A percentile compares a stretch with the other conserved stretches of the same genome.
Conservation (phyloP, 1,140 invertebrate genomes). For the Scaptomyza pallida region DNA sequence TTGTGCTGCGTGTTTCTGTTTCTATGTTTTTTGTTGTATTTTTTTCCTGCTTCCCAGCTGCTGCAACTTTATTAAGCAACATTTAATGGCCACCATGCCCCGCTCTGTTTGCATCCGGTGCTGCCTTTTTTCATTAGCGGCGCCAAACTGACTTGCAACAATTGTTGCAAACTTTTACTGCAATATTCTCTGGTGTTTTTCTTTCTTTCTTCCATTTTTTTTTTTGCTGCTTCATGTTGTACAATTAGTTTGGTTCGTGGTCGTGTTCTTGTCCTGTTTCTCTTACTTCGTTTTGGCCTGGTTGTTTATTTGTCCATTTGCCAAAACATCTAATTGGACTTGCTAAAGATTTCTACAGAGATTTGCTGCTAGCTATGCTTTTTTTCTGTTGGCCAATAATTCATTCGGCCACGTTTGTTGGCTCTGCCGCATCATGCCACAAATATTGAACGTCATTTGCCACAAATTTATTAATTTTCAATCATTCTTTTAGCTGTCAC, state of each 20-base stretch:
- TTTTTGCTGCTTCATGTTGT: constrained; percentile 76
- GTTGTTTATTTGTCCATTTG: constrained; percentile 70
- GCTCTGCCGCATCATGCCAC: constrained; percentile 29
- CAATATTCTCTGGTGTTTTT: constrained; percentile 58
- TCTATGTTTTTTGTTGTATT: neutral
- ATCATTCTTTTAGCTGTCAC: constrained; percentile 22
- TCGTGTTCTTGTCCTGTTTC: constrained; percentile 21
- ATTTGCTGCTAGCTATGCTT: constrained; percentile 65
- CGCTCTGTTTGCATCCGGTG: neutral
- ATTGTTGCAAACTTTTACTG: constrained; percentile 75
- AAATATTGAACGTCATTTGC: constrained; percentile 29
- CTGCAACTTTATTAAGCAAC: constrained; percentile 83
- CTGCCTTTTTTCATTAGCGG: constrained; percentile 76
- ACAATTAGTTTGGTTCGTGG: constrained; percentile 73
- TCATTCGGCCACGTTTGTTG: constrained; percentile 22
- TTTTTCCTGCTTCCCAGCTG: constrained; percentile 37
- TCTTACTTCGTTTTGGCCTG: constrained; percentile 23
- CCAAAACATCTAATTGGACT: constrained; percentile 81
- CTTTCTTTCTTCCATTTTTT: constrained; percentile 18
- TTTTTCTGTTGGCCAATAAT: constrained; percentile 22
- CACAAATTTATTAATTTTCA: constrained; percentile 55
- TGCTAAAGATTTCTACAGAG: constrained; percentile 81
- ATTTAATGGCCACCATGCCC: constrained; percentile 62
- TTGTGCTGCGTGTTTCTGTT: constrained; percentile 30
- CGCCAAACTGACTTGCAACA: constrained; percentile 80